These are phyloP conservation scores for Troides oblongomaculatus DNA, from an alignment of 2,888 invertebrate genomes.

Conservation along the genomic window DNA sequence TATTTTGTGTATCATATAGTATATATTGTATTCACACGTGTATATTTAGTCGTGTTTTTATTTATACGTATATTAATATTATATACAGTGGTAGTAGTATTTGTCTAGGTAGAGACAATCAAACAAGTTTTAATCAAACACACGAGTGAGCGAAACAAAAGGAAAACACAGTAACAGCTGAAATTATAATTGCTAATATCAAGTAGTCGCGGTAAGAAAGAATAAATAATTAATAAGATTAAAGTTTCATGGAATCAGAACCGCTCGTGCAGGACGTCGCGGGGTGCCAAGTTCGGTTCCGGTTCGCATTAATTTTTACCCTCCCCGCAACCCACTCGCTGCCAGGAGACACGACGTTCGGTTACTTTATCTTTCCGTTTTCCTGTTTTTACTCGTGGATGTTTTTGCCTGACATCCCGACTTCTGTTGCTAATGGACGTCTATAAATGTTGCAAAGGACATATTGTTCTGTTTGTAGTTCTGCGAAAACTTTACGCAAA, in stretches of 20 bases:
- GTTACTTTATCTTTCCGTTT: constrained; percentile 31
- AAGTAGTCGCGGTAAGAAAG: constrained; percentile 12
- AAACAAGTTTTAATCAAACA: not conserved
- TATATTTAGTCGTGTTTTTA: too few relatives aligned
- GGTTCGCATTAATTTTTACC: constrained; percentile 28
- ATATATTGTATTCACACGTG: too few relatives aligned
- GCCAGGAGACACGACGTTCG: constrained; percentile 28
- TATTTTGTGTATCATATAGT: too few relatives aligned
- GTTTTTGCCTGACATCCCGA: constrained; percentile 29
- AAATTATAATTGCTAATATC: constrained; percentile 8
- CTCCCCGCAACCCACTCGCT: constrained; percentile 2
- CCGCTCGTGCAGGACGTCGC: constrained; percentile 22
- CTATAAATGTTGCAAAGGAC: constrained; percentile 25
- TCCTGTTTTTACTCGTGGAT: constrained; percentile 30
- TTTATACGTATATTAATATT: too few relatives aligned
- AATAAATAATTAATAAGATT: constrained; percentile 29
- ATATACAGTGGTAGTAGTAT: too few relatives aligned
- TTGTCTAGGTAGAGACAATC: not conserved
- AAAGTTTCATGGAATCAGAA: constrained; percentile 27
- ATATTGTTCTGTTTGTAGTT: constrained; percentile 22
- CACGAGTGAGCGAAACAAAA: not conserved
- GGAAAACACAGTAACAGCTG: not conserved
- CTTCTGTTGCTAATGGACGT: constrained; percentile 30
- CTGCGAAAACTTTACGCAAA: constrained; percentile 1
- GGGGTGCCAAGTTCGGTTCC: constrained; percentile 30